Evolutionary conservation across 2,113 vertebrate species (phyloP), one percentile per base, ranked within the genome.

Genomic region (Platysteira castanea): DNA sequence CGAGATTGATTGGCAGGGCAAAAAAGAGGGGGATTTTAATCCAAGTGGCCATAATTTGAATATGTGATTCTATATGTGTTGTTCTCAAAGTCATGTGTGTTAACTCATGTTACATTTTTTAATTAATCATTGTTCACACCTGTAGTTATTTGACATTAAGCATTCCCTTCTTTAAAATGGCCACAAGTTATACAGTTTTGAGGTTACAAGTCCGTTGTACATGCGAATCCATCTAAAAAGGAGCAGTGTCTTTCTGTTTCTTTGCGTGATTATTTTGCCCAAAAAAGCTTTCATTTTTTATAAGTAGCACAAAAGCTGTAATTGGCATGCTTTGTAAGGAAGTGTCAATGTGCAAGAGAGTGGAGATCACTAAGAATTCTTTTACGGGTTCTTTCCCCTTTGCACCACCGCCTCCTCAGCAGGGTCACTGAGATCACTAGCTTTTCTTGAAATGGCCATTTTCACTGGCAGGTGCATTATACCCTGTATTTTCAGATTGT

Each of bases 401-500:
- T 98, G 98, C 98, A 98, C 98, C 96, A 98, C 98, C 97, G 97
- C 98, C 98, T 98, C 98, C 98, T 98, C 98, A 99, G 98, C 98
- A 96, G 99, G 99, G 99, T 99, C 99, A 99, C 99, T 99, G 98
- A 99, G 99, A 99, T 99, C 99, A 99, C 99, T 99, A 99, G 99
- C 99, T 99, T 99, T 99, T 99, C 99, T 99, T 99, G 98, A 99
- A 99, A 99, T 99, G 99, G 99, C 99, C 99, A 99, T 99, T 99
- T 99, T 99, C 98, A 98, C 99, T 99, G 99, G 99, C 99, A 99
- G 99, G 99, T 99, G 99, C 99, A 99, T 99, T 99, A 99, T 99
- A 99, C 99, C 99, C 99, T 99, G 99, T 99, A 99, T 99, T 99
- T 99, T 99, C 99, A 99, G 99, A 99, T 99, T 99, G 99, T 99